Conservation (phyloP, 2,113 vertebrate genomes). For the Apistogramma diplotaenia region DNA sequence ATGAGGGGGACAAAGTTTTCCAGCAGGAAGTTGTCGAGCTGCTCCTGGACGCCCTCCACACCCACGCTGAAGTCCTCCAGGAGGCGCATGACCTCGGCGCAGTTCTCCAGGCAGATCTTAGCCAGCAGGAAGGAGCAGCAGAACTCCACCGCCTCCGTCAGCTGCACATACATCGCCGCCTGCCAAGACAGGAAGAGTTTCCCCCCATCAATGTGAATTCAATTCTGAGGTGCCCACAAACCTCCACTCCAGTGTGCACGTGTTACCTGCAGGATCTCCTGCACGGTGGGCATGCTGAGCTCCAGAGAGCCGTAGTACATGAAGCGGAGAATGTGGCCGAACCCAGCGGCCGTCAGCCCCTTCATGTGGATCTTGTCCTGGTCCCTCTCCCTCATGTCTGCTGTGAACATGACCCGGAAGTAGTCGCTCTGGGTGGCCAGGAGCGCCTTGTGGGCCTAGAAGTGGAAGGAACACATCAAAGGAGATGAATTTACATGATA, state of each 20-base stretch:
- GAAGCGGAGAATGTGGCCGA: conserved; percentile 96
- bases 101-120: conserved; percentile 99
- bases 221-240: background rate
- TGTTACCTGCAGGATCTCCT: conserved; percentile 91
- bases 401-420: conserved; percentile 99
- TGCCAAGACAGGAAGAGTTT: background rate
- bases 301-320: conserved; percentile 99
- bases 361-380: conserved; percentile 99
- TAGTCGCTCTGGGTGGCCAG: conserved; percentile 99
- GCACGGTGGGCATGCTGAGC: conserved; percentile 97
- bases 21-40: conserved; percentile 92
- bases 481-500: background rate
- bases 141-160: conserved; percentile 98
- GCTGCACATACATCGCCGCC: conserved; percentile 99
- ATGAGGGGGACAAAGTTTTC: conserved; percentile 99
- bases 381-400: conserved; percentile 98
- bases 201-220: fast-evolving
- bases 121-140: conserved; percentile 98
- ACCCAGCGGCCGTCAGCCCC: conserved; percentile 95
- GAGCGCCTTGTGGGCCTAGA: conserved; percentile 94
- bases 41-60: conserved; percentile 97
- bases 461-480: background rate
- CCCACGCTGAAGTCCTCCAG: conserved; percentile 99
- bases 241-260: fast-evolving
- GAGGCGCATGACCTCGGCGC: conserved; percentile 97